A percentile compares a stretch with the other conserved stretches of the same genome.
Evolutionary conservation across 2,888 invertebrate species (phyloP).

Genomic region (Creontiades dilutus): DNA sequence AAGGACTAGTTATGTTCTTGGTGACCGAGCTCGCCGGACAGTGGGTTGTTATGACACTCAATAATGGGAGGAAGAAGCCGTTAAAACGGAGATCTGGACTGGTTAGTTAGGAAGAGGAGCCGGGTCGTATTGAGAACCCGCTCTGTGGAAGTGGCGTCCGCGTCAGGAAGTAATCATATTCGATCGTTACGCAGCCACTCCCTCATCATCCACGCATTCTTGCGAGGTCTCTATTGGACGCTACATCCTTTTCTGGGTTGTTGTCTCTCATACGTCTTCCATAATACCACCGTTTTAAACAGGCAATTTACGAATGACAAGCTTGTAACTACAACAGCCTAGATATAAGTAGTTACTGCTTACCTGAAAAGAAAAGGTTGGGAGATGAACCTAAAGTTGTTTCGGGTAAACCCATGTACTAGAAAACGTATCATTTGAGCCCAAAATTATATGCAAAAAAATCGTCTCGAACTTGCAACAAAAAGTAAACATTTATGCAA

Average conservation of each 20-base stretch:
- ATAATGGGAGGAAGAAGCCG: slow-evolving; percentile 40
- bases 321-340: too few species aligned
- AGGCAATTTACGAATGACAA: too few species aligned
- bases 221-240: not conserved
- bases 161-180: slow-evolving; percentile 49
- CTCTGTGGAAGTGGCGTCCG: not conserved
- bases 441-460: too few species aligned
- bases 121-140: not conserved
- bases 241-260: not conserved
- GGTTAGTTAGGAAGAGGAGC: not conserved
- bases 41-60: slow-evolving; percentile 38
- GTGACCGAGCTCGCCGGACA: not conserved
- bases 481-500: too few species aligned
- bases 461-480: too few species aligned
- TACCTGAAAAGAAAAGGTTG: too few species aligned
- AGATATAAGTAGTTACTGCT: too few species aligned
- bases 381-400: too few species aligned
- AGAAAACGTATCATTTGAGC: too few species aligned
- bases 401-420: too few species aligned
- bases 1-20: not conserved
- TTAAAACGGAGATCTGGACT: not conserved
- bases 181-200: not conserved
- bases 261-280: not conserved
- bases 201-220: not conserved
- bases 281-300: not conserved